A percentile compares a stretch with the other conserved stretches of the same genome.
Conservation (phyloP, 2,888 invertebrate species). For the Polymixis lichenea region DNA sequence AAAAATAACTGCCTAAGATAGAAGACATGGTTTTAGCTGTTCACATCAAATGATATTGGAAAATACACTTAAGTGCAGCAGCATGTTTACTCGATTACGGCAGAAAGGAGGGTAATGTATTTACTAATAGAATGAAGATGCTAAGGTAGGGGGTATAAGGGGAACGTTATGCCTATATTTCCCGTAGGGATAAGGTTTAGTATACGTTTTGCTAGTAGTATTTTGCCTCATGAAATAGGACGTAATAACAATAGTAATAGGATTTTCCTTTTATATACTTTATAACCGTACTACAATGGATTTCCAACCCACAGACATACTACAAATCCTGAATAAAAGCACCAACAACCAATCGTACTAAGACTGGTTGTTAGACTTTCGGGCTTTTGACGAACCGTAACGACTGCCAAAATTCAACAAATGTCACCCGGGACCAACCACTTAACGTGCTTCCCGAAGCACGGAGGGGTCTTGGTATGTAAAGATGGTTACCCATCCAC, state of each 20-base stretch:
- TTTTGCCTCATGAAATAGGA: not conserved
- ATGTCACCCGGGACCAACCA: too few species aligned
- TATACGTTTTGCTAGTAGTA: not conserved
- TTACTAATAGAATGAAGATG: constrained; percentile 41
- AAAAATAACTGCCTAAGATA: constrained; percentile 50
- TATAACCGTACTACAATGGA: too few species aligned
- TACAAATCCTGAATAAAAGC: too few species aligned
- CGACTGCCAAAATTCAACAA: too few species aligned
- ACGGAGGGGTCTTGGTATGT: too few species aligned
- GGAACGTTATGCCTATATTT: not conserved
- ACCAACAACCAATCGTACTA: too few species aligned
- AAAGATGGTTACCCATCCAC: too few species aligned
- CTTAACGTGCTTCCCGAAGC: too few species aligned
- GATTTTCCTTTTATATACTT: not conserved
- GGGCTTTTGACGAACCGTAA: too few species aligned
- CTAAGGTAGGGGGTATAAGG: not conserved
- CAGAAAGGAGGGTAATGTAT: constrained; percentile 42
- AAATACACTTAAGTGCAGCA: constrained; percentile 40
- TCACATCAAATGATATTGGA: constrained; percentile 50
- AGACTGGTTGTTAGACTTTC: too few species aligned
- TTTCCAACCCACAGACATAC: too few species aligned
- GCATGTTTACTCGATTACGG: constrained; percentile 27
- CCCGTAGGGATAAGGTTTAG: not conserved
- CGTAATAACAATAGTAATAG: not conserved
- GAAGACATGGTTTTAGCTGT: constrained; percentile 40